Conservation (phyloP, 2,888 invertebrate genomes). For the Agapetus fuscipes region DNA sequence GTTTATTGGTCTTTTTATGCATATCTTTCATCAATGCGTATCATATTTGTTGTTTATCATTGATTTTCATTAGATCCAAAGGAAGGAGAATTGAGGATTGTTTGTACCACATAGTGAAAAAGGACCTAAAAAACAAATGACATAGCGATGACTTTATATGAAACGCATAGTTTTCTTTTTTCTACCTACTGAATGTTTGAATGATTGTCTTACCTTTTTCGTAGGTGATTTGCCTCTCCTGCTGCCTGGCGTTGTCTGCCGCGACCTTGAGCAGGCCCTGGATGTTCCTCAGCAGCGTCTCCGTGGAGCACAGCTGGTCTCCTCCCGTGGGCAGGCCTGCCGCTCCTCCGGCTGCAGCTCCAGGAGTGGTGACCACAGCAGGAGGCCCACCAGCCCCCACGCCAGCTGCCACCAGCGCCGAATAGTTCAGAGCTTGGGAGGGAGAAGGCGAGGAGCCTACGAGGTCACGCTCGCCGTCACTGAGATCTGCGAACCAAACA, state of each 20-base stretch:
- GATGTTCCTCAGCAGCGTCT: slow-evolving; percentile 89
- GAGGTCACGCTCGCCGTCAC: slow-evolving; percentile 63
- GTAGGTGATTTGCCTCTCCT: slow-evolving; percentile 91
- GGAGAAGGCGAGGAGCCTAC: slow-evolving; percentile 52
- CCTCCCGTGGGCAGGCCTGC: slow-evolving; percentile 38
- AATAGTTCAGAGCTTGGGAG: slow-evolving; percentile 71
- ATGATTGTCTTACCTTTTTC: slow-evolving; percentile 75
- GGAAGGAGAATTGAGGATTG: too few species aligned
- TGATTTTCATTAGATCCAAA: too few species aligned
- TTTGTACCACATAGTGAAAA: too few species aligned
- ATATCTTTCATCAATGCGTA: too few species aligned
- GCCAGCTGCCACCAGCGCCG: slow-evolving; percentile 34
- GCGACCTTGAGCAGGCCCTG: slow-evolving; percentile 94
- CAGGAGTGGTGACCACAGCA: too few species aligned
- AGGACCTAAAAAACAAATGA: too few species aligned
- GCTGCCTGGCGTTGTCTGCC: slow-evolving; percentile 94
- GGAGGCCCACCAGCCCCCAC: slow-evolving; percentile 43
- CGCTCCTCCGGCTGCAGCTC: slow-evolving; percentile 28
- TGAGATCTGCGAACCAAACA: slow-evolving; percentile 55
- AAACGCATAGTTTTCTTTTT: too few species aligned
- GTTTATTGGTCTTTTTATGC: too few species aligned
- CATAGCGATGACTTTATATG: too few species aligned
- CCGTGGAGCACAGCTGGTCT: slow-evolving; percentile 70
- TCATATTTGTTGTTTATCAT: too few species aligned
- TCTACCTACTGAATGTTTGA: too few species aligned